Conservation (phyloP, 2,888 invertebrate genomes). For the Sarcophaga subvicina region DNA sequence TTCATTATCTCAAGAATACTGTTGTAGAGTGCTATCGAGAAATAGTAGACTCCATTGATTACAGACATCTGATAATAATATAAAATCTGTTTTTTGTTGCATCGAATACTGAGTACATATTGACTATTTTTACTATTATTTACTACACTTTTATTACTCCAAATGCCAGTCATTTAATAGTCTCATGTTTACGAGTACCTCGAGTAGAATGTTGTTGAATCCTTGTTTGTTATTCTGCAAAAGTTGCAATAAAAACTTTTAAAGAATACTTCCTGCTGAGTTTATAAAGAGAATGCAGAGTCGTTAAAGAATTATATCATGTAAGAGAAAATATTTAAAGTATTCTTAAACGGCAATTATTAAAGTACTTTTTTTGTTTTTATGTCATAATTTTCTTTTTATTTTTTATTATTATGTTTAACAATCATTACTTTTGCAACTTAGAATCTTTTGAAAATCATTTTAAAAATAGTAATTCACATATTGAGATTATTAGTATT, state of each 20-base stretch:
- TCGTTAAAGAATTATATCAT: slow-evolving; percentile 1
- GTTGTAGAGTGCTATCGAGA: background rate
- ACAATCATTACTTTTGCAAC: too few species aligned
- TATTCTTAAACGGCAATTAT: background rate
- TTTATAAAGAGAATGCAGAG: background rate
- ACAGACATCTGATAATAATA: background rate
- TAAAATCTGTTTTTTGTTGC: too few species aligned
- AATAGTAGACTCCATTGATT: slow-evolving; percentile 11
- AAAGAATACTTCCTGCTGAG: background rate
- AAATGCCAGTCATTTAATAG: background rate
- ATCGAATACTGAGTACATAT: background rate
- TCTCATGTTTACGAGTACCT: background rate
- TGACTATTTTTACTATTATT: background rate
- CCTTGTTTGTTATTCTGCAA: slow-evolving; percentile 26
- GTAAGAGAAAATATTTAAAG: background rate
- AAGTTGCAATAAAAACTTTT: slow-evolving; percentile 26
- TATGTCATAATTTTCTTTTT: too few species aligned
- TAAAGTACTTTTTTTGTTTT: too few species aligned
- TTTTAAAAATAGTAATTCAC: too few species aligned
- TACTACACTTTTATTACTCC: background rate
- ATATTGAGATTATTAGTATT: too few species aligned
- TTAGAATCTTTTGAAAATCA: too few species aligned
- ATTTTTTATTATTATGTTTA: too few species aligned
- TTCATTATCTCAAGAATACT: too few species aligned
- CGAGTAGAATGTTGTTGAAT: background rate